Conservation (phyloP, 2,888 invertebrate species). For the Enchytraeus crypticus region DNA sequence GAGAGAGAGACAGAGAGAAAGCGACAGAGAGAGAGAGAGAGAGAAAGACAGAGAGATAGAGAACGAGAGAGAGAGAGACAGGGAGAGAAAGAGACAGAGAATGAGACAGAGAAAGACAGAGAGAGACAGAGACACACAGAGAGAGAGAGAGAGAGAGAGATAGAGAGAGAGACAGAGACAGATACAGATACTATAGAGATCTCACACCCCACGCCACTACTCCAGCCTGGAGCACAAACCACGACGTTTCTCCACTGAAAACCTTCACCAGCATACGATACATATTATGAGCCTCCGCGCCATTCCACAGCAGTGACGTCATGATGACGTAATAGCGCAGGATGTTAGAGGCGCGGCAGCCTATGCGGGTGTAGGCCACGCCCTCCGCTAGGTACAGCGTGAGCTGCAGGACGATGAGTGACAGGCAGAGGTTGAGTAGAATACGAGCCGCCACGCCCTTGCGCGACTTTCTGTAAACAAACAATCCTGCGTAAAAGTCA, state of each 20-base stretch:
- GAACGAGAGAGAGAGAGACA: no score
- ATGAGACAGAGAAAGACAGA: no score
- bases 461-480: conserved; percentile 14
- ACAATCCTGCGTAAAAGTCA: no score
- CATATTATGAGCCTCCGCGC: conserved; percentile 21
- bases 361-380: background rate
- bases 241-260: conserved; percentile 9
- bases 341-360: conserved; percentile 11
- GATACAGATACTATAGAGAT: no score
- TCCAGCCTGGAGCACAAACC: conserved; percentile 18
- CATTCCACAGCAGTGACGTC: conserved; percentile 22
- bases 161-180: no score
- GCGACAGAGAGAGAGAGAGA: no score
- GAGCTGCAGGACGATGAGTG: conserved; percentile 7
- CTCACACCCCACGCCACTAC: conserved; percentile 19
- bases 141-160: no score
- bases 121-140: no score
- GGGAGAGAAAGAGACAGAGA: no score
- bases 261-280: conserved; percentile 19
- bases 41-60: no score
- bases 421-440: conserved; percentile 15
- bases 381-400: conserved; percentile 13
- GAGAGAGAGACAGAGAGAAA: no score
- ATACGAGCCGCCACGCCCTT: conserved; percentile 12
- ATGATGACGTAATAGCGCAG: conserved; percentile 17